Base-by-base conservation (phyloP, 2,888 invertebrate species). In the Crematogaster levior region DNA sequence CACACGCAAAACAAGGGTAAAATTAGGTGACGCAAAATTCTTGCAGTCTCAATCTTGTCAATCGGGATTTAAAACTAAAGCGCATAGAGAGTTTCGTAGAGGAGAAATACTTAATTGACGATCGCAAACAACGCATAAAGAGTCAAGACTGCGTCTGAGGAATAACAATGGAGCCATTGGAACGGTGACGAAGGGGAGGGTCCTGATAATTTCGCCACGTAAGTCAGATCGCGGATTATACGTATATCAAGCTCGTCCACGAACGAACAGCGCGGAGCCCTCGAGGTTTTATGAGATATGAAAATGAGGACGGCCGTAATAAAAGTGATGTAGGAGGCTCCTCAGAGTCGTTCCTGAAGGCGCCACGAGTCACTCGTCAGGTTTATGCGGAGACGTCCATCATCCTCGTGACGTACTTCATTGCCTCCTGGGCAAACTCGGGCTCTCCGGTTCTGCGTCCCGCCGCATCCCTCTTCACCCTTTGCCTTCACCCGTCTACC, bases 241-340 rank as follows among this genome's bases (percentile, higher is more conserved):
- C 91, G 89, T 90, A 90, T 89, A 89, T 91, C 88, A 89, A 88
- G 87, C 88, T 85, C 90, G 87, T 85, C 86, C 86, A 70, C 86
- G 86, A 85, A 77, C 84, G 87, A 86, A 84, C 75, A 81, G 87
- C 85, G 87, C 75, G 86, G 90, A 86, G 89, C 91, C 89, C 91
- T 85, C 91, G 89, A 92, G 92, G 91, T 93, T 94, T 93, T 94
- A 94, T 94, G 94, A 94, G 94, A 94, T 94, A 94, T 94, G 94
- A 94, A 94, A 94, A 94, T 94, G 94, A 94, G 94, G 93, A 94
- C 91, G 93, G 94, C 93, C 93, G 94, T 95, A 95, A 95, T 95
- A 95, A 95, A 95, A 95, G 94, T 95, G 95, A 95, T 95, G 94
- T 95, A 95, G 94, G 94, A 94, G 94, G 94, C 95, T 94, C 95